Base-by-base conservation (phyloP, 2,113 vertebrate species). In the Halichoerus grypus region DNA sequence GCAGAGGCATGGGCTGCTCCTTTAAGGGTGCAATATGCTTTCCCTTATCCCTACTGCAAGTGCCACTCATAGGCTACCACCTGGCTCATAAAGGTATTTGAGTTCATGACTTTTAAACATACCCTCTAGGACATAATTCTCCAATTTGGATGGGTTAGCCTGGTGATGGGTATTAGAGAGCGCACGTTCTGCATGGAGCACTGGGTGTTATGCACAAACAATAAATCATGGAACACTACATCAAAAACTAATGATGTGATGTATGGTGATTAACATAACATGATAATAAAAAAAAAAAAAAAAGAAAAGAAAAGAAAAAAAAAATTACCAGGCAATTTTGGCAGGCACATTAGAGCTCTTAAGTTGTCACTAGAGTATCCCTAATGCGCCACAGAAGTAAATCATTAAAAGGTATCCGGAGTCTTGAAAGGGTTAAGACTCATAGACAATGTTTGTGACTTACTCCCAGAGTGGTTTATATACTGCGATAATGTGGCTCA, bases 401-500 rank as follows among this genome's bases (percentile, higher is more conserved):
- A 74, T 72, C 39, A 89, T 57, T 42, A 42, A 91, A 93, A 65
- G 26, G 9, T 76, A 83, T 61, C 13, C 0, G 8, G 77, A 82
- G 49, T 77, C 94, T 39, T 72, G 57, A 96, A 84, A 80, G 92
- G 69, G 87, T 92, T 95, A 98, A 94, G 79, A 51, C 7, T 36
- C 57, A 11, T 16, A 14, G 46, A 49, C n/a, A 77, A 39, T 13
- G n/a, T 82, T 79, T 13, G 55, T 59, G 49, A 92, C 89, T 96
- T 93, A 71, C n/a, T 95, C 39, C 28, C 79, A 90, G 51, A 96
- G 51, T 16, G 51, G 53, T 80, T 94, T 89, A 89, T 61, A 79
- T 31, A 80, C 72, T 76, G 16, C 2, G 46, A 92, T 90, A 77
- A 97, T 88, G 74, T 65, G 57, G 46, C 31, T 72, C 81, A 51